Evolutionary conservation across 2,888 invertebrate genomes (phyloP).

Genomic region (Tineola bisselliella): DNA sequence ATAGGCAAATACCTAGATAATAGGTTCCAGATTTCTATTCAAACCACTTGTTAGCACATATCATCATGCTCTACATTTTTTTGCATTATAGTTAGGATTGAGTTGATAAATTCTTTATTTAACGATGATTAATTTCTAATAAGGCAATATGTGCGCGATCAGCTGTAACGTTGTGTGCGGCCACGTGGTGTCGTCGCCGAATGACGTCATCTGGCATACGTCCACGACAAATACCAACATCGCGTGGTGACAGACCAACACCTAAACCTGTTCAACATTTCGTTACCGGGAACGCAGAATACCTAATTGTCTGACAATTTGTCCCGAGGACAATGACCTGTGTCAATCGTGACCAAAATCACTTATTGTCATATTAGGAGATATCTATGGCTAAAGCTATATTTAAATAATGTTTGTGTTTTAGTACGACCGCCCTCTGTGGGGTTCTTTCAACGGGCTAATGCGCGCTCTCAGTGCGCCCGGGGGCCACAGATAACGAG

Average conservation of each 20-base stretch:
- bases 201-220: slow-evolving; percentile 4
- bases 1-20: not conserved
- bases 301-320: not conserved
- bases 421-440: not conserved
- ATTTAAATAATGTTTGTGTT: not conserved
- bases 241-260: slow-evolving; percentile 2
- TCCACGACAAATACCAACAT: not conserved
- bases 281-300: not conserved
- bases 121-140: not conserved
- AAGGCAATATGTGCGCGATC: slow-evolving; percentile 18
- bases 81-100: not conserved
- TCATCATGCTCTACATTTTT: too few species aligned
- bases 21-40: not conserved
- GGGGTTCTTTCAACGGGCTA: not conserved
- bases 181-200: slow-evolving; percentile 45
- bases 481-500: not conserved
- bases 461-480: not conserved
- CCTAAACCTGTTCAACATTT: slow-evolving; percentile 9
- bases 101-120: not conserved
- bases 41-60: too few species aligned
- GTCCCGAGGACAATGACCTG: not conserved
- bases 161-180: slow-evolving; percentile 30
- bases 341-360: not conserved
- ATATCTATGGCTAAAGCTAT: not conserved
- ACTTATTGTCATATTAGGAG: not conserved